A percentile compares a stretch with the other conserved stretches of the same genome.
phyloP scores from a whole-genome alignment of 2,797 vertebrate species.

The Crocodylus rhombifer region DNA sequence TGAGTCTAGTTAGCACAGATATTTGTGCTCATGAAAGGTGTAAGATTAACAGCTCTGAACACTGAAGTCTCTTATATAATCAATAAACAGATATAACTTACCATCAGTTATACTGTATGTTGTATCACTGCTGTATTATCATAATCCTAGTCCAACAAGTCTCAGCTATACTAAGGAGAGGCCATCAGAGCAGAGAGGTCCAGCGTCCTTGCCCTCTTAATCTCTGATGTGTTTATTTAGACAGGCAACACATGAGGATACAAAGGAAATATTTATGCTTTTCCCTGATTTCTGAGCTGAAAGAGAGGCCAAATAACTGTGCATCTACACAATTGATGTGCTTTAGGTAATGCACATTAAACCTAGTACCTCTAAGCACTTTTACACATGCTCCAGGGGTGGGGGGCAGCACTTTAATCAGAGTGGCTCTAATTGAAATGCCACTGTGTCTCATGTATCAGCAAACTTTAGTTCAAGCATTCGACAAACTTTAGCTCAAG shows the following conservation, averaged over 20 bases:
- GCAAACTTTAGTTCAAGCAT: too few relatives aligned
- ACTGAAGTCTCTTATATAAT: slow-evolving; percentile 15
- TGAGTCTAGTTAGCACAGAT: slow-evolving; percentile 1
- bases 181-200: not conserved
- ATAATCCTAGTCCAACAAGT: not conserved
- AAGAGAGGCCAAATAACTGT: not conserved
- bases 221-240: not conserved
- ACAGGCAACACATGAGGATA: not conserved
- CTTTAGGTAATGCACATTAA: too few relatives aligned
- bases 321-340: not conserved
- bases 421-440: too few relatives aligned
- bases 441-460: too few relatives aligned
- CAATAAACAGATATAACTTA: slow-evolving; percentile 37
- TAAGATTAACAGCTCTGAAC: slow-evolving; percentile 47
- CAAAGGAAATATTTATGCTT: not conserved
- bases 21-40: slow-evolving; percentile 43
- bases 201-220: not conserved
- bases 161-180: not conserved
- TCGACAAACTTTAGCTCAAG: too few relatives aligned
- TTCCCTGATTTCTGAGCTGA: not conserved
- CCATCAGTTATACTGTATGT: not conserved
- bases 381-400: too few relatives aligned
- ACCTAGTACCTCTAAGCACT: too few relatives aligned
- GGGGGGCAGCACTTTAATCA: too few relatives aligned
- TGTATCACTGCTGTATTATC: not conserved